These are phyloP conservation scores for Morone chrysops DNA, from an alignment of 2,113 vertebrate genomes.

Conservation along the genomic window DNA sequence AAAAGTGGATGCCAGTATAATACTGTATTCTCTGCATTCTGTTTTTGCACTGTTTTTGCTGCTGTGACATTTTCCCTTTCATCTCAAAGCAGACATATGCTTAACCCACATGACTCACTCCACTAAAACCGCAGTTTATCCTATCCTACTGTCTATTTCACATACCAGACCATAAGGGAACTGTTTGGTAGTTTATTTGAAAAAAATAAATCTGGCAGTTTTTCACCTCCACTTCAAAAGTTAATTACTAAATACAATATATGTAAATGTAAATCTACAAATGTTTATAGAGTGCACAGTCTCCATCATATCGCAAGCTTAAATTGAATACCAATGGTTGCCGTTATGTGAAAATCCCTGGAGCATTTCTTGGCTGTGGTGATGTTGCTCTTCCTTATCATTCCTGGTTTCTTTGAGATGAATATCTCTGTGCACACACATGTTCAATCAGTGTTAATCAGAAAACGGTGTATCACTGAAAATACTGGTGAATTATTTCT, in stretches of 20 bases:
- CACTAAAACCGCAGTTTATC: background rate
- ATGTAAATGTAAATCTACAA: background rate
- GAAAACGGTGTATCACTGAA: background rate
- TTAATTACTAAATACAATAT: background rate
- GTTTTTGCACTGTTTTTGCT: background rate
- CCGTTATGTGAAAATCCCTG: background rate
- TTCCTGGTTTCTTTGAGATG: background rate
- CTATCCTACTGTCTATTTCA: background rate
- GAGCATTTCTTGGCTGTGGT: background rate
- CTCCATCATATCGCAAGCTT: background rate
- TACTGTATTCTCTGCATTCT: conserved; percentile 19
- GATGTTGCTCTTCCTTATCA: background rate
- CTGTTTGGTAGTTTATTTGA: background rate
- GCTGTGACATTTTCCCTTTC: conserved; percentile 10
- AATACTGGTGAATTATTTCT: background rate
- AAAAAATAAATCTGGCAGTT: background rate
- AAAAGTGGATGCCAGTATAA: conserved; percentile 15
- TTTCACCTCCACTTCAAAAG: background rate
- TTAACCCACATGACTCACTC: conserved; percentile 28
- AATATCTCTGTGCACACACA: background rate
- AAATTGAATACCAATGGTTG: background rate
- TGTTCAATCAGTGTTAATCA: background rate
- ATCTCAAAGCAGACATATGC: conserved; percentile 20
- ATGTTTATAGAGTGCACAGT: background rate
- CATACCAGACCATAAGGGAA: background rate